Base-by-base conservation (phyloP, 2,797 vertebrate genomes). In the Rhabdomys pumilio region DNA sequence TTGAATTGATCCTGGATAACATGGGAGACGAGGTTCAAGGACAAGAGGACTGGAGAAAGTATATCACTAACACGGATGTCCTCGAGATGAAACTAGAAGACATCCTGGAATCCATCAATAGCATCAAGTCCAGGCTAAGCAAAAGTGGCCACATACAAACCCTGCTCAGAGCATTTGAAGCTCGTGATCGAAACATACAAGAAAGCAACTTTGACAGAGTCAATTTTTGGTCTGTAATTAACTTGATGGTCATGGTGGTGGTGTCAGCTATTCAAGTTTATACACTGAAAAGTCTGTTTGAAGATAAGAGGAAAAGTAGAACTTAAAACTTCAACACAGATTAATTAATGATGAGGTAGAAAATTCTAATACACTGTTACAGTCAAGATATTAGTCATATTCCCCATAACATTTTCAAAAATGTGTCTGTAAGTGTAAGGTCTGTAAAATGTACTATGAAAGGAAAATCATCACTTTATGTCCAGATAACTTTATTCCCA, bases 21-120 rank as follows among this genome's bases (percentile, higher is more conserved):
- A 99, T 99, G 99, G 98, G 96, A 63, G 99, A 99, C 24, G 98
- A 98, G 0, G 98, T 98, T 53, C 93, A 98, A 90, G 99, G 99
- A 38, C 98, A 99, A 22, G 99, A 99, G 38, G 99, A 99, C 31
- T 99, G 99, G 99, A 99, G 99, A 96, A 99, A 99, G 91, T 99
- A 99, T 0, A 98, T 99, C 94, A 99, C 99, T 8, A 99, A 99
- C 76, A 99, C 99, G 76, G 99, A 99, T 97, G 98, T 99, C 83
- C 97, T 99, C 96, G 99, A 99, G 98, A 99, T 99, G 99, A 99
- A 99, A 98, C 97, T 99, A 96, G 99, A 99, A 97, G 99, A 99
- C 97, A 99, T 99, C 91, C 99, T 99, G 99, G 99, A 99, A 98
- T 99, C 99, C 76, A 99, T 99, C 98, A 99, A 99, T 98, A 99